Evolutionary conservation across 2,113 vertebrate genomes (phyloP).

Genomic region (Callocephalon fimbriatum): DNA sequence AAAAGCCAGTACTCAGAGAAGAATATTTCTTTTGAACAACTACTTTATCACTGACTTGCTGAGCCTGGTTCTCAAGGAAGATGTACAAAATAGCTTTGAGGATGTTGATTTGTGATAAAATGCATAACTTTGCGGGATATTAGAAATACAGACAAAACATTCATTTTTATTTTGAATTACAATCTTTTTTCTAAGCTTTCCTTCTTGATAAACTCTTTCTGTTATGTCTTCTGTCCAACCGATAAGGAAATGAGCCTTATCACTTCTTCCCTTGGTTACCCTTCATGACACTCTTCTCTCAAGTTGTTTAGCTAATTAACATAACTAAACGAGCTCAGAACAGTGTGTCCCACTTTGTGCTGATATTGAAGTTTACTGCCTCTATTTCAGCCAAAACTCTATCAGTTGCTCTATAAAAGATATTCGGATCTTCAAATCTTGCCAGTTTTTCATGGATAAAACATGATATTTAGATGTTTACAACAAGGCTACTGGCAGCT

Average conservation of each 20-base stretch:
- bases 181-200: not conserved
- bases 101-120: not conserved
- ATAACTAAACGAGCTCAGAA: not conserved
- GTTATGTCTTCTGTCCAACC: not conserved
- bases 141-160: not conserved
- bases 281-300: not conserved
- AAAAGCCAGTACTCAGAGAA: not conserved
- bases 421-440: not conserved
- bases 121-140: not conserved
- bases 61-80: not conserved
- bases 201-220: slow-evolving; percentile 11
- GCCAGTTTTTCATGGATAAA: not conserved
- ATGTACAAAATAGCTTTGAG: not conserved
- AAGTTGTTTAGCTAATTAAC: slow-evolving; percentile 41
- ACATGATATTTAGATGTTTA: not conserved
- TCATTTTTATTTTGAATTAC: not conserved
- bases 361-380: not conserved
- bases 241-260: slow-evolving; percentile 46
- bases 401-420: not conserved
- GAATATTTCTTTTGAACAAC: not conserved
- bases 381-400: not conserved
- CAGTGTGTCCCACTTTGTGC: not conserved
- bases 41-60: not conserved
- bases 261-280: slow-evolving; percentile 3
- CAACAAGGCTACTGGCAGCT: not conserved